Conservation (phyloP, 2,113 vertebrate genomes). For the Catharus fuscescens region DNA sequence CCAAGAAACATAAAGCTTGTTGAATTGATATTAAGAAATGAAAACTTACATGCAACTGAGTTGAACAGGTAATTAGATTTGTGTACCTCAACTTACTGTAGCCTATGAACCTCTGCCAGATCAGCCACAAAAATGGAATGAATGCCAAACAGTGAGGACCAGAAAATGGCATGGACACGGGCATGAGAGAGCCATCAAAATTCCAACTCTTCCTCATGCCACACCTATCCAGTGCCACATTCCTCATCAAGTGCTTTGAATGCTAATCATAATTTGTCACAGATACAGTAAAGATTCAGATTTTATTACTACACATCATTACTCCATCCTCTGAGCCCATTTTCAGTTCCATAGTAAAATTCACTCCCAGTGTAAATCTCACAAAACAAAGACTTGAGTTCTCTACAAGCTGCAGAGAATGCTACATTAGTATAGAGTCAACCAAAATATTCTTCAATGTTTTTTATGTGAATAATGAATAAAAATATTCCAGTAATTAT, state of each 20-base stretch:
- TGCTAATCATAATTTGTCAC: background rate
- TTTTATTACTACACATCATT: accelerated
- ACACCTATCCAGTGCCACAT: background rate
- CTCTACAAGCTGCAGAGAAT: background rate
- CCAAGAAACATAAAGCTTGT: background rate
- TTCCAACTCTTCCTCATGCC: background rate
- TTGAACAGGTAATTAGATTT: background rate
- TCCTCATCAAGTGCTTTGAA: background rate
- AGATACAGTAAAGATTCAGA: background rate
- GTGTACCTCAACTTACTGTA: background rate
- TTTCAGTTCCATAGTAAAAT: background rate
- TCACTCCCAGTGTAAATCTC: background rate
- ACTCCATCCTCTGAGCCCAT: background rate
- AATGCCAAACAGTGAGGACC: background rate
- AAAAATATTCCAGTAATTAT: background rate
- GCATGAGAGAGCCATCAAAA: background rate
- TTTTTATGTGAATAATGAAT: background rate
- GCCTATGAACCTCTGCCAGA: background rate
- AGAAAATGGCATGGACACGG: accelerated
- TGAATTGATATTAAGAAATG: background rate
- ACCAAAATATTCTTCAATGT: background rate
- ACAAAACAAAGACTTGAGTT: background rate
- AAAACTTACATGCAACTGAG: background rate
- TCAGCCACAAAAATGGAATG: background rate
- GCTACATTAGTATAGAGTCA: background rate